Conservation (phyloP, 2,113 vertebrate genomes). For the Nothoprocta pentlandii region DNA sequence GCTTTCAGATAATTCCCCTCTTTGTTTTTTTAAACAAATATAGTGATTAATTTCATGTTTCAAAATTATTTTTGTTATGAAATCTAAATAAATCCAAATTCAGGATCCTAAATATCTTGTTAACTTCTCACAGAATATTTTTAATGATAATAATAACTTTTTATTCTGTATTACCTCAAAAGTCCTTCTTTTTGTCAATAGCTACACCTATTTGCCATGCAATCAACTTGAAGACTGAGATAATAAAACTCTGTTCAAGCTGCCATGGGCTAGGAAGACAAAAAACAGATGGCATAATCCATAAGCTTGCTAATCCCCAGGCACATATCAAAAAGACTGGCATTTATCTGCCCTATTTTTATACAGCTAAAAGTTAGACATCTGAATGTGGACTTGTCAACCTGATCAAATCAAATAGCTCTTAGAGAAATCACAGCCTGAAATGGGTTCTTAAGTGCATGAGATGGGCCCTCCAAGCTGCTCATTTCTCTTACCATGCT, state of each 20-base stretch:
- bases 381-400: background rate
- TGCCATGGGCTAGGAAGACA: background rate
- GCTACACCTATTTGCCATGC: background rate
- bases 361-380: background rate
- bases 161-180: background rate
- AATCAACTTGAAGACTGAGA: background rate
- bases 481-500: background rate
- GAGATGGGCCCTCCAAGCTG: background rate
- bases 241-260: background rate
- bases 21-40: background rate
- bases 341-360: conserved; percentile 1
- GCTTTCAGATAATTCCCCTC: background rate
- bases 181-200: background rate
- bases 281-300: conserved; percentile 32
- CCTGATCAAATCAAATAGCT: accelerated
- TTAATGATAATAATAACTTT: background rate
- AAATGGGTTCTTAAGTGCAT: background rate
- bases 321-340: background rate
- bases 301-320: background rate
- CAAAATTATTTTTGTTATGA: background rate
- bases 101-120: conserved; percentile 11
- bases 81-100: background rate
- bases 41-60: background rate
- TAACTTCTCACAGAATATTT: background rate
- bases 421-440: background rate